phyloP scores from a whole-genome alignment of 2,888 invertebrate species.

The Sinohyriopsis cumingii region DNA sequence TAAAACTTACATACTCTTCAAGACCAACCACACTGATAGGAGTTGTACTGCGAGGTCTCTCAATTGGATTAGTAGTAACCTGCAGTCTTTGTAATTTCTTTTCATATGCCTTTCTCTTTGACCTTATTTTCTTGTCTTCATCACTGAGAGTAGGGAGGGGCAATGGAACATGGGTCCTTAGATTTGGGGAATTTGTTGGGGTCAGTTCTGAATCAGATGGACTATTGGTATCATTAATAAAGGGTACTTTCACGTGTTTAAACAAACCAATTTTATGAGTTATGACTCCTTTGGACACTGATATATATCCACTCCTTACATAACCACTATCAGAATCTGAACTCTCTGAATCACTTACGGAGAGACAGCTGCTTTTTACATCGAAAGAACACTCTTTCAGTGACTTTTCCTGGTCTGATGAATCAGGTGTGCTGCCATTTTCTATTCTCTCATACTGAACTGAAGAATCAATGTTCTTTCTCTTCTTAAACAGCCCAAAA shows the following conservation, averaged over 20 bases:
- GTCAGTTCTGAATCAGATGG: slow-evolving; percentile 39
- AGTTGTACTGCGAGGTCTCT: slow-evolving; percentile 62
- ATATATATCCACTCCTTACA: slow-evolving; percentile 39
- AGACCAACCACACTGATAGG: slow-evolving; percentile 62
- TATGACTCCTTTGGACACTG: slow-evolving; percentile 18
- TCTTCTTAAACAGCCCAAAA: slow-evolving; percentile 27
- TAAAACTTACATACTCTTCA: slow-evolving; percentile 60
- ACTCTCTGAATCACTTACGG: slow-evolving; percentile 34
- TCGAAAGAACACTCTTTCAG: slow-evolving; percentile 15
- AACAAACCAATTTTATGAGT: slow-evolving; percentile 1
- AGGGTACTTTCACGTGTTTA: neutral
- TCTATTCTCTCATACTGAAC: slow-evolving; percentile 34
- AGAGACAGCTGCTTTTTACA: neutral
- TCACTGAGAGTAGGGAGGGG: slow-evolving; percentile 36
- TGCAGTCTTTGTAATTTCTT: slow-evolving; percentile 59
- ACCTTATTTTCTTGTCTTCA: slow-evolving; percentile 40
- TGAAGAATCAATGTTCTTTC: slow-evolving; percentile 30
- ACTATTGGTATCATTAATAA: slow-evolving; percentile 2
- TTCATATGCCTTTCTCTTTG: slow-evolving; percentile 63
- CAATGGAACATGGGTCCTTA: slow-evolving; percentile 24
- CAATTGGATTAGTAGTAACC: slow-evolving; percentile 62
- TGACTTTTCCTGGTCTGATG: slow-evolving; percentile 33
- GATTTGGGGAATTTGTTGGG: slow-evolving; percentile 50
- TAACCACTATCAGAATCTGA: slow-evolving; percentile 48
- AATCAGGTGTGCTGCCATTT: slow-evolving; percentile 30